These are phyloP conservation scores for Drosophila yooni DNA, from an alignment of 2,888 invertebrate genomes.

Conservation along the genomic window DNA sequence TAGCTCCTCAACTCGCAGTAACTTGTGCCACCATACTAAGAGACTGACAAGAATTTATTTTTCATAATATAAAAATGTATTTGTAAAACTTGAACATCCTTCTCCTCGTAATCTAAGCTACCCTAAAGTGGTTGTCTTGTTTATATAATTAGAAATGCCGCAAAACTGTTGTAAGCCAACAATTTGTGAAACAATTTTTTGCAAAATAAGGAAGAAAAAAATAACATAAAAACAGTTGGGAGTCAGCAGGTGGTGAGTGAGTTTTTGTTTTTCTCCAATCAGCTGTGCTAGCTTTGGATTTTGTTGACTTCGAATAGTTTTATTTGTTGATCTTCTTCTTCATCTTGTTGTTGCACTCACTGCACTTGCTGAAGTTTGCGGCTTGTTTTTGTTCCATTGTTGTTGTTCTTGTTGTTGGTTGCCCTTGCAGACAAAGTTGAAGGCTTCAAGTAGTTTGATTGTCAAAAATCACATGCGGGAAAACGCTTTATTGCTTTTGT, in stretches of 20 bases:
- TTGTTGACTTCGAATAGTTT: constrained; percentile 7
- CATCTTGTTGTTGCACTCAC: constrained; percentile 13
- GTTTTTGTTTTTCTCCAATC: constrained; percentile 52
- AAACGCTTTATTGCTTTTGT: constrained; percentile 9
- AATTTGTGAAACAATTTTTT: background rate
- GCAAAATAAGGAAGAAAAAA: background rate
- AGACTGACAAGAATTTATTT: background rate
- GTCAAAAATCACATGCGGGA: background rate
- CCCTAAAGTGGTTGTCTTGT: too few relatives aligned
- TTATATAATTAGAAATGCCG: background rate
- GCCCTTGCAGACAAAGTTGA: constrained; percentile 33
- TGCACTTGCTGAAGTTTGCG: constrained; percentile 30
- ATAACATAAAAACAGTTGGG: background rate
- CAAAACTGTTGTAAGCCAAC: background rate
- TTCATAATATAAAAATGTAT: too few relatives aligned
- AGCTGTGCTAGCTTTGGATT: constrained; percentile 37
- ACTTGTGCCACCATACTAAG: background rate
- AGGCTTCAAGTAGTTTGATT: background rate
- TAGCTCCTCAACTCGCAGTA: background rate
- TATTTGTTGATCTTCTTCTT: constrained; percentile 3
- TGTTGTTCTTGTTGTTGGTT: constrained; percentile 5
- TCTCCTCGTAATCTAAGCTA: background rate
- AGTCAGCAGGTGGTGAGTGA: constrained; percentile 7
- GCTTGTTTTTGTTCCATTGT: constrained; percentile 15
- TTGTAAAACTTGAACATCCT: background rate